These are phyloP conservation scores for Drosophila triauraria DNA, from an alignment of 1,140 invertebrate species.

Conservation along the genomic window DNA sequence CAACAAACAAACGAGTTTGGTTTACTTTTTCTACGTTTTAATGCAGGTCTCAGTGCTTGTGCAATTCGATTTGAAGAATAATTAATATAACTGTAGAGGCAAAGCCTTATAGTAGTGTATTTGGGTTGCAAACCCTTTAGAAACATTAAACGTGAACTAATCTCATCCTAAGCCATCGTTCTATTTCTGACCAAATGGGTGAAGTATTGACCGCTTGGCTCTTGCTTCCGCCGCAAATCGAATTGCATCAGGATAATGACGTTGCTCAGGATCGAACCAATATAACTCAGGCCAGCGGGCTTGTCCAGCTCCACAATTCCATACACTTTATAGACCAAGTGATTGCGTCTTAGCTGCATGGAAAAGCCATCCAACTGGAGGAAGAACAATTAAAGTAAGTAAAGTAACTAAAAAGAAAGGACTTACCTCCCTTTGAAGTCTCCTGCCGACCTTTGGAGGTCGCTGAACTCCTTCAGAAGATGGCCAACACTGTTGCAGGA, in stretches of 20 bases:
- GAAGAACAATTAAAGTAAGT: background rate
- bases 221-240: slow-evolving; percentile 33
- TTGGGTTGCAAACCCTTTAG: background rate
- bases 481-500: slow-evolving; percentile 47
- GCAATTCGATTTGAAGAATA: slow-evolving; percentile 47
- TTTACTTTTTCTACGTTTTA: slow-evolving; percentile 40
- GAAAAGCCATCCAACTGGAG: slow-evolving; percentile 54
- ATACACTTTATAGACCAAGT: slow-evolving; percentile 50
- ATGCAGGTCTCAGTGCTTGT: slow-evolving; percentile 37
- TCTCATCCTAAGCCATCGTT: background rate
- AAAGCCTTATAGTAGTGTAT: background rate
- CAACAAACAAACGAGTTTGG: slow-evolving; percentile 40
- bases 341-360: slow-evolving; percentile 25
- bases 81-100: slow-evolving; percentile 5
- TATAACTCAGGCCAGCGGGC: slow-evolving; percentile 42
- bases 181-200: background rate
- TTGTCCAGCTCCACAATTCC: slow-evolving; percentile 48
- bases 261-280: slow-evolving; percentile 43
- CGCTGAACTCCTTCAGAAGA: slow-evolving; percentile 39
- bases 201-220: background rate
- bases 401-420: background rate
- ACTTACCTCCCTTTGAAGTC: slow-evolving; percentile 45
- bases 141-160: background rate
- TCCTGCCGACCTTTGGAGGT: slow-evolving; percentile 20
- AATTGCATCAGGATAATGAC: slow-evolving; percentile 70